Evolutionary conservation across 2,888 invertebrate genomes (phyloP), one percentile per base, ranked within the genome.

Genomic region (Agrotis ipsilon): DNA sequence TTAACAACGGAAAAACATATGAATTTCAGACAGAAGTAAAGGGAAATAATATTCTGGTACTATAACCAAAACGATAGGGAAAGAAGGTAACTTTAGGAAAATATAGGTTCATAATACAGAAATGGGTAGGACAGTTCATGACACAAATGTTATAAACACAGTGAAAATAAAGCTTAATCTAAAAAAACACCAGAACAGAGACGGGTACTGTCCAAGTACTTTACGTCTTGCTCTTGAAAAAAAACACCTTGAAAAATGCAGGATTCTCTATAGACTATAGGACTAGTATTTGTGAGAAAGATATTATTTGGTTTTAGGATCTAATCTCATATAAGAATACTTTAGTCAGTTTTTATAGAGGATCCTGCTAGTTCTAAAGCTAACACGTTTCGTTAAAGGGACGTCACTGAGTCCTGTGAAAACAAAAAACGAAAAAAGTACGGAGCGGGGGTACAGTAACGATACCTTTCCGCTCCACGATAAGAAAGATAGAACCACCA

Each of bases 181-280:
- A 88, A 68, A 88, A 84, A 90, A 90, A 92, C 90, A 84, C 86
- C 66, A 75, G 83, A 85, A 86, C 89, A 87, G 90, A 92, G 90
- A 89, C 74, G 75, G 92, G 94, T 94, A 95, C 89, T 90, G 93
- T 93, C 93, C 60, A 82, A 90, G 93, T 94, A 96, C 95, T 92
- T 93, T 96, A 66, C 72, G 79, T 89, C 91, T 88, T 90, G 87
- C 74, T 83, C 68, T 76, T 72, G 52, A 74, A 75, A 60, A 63
- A 83, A 61, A 69, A 86, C 82, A 78, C 54, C 58, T 71, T 73
- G 73, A 80, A 79, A 63, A 52, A 75, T 70, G 77, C 82, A 90
- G 86, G 89, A 90, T 86, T 89, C 82, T 89, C 87, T 85, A 86
- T 62, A 75, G 46, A 58, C 65, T 46, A 21, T 13, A 16, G 13